Evolutionary conservation across 1,140 invertebrate species (phyloP).

Genomic region (Aphelinus certus): DNA sequence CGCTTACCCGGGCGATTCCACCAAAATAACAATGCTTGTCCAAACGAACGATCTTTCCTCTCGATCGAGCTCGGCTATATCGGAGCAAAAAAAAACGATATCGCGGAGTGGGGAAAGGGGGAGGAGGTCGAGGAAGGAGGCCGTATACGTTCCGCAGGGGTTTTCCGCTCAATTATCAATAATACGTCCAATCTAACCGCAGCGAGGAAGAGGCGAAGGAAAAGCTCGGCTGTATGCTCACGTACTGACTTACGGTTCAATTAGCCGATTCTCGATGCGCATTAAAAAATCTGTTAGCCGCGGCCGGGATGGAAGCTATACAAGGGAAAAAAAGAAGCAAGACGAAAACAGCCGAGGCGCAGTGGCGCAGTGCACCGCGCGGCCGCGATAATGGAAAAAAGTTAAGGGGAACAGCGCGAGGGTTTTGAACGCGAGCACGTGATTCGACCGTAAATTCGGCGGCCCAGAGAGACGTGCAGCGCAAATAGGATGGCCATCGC

Average conservation of each 20-base stretch:
- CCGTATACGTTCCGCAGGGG: no score
- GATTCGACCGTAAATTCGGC: slow-evolving; percentile 39
- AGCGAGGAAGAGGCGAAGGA: background rate
- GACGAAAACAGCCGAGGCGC: background rate
- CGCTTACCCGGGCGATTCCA: no score
- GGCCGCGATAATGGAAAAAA: slow-evolving; percentile 37
- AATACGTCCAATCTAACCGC: no score
- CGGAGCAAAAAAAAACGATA: no score
- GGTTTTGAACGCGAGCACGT: slow-evolving; percentile 27
- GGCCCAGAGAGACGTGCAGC: slow-evolving; percentile 38
- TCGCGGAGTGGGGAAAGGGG: no score
- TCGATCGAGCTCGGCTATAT: no score
- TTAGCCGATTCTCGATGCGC: background rate
- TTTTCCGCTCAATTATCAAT: background rate
- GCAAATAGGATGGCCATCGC: slow-evolving; percentile 35
- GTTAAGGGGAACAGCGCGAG: slow-evolving; percentile 13
- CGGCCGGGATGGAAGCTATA: background rate
- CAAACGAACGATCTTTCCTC: no score
- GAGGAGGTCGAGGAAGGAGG: no score
- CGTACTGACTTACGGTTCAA: background rate
- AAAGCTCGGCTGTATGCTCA: background rate
- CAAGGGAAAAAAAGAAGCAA: background rate
- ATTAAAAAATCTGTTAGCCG: slow-evolving; percentile 32
- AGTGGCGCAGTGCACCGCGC: background rate
- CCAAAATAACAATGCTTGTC: no score